These are phyloP conservation scores for Butorides virescens DNA, from an alignment of 2,113 vertebrate genomes.

Conservation along the genomic window DNA sequence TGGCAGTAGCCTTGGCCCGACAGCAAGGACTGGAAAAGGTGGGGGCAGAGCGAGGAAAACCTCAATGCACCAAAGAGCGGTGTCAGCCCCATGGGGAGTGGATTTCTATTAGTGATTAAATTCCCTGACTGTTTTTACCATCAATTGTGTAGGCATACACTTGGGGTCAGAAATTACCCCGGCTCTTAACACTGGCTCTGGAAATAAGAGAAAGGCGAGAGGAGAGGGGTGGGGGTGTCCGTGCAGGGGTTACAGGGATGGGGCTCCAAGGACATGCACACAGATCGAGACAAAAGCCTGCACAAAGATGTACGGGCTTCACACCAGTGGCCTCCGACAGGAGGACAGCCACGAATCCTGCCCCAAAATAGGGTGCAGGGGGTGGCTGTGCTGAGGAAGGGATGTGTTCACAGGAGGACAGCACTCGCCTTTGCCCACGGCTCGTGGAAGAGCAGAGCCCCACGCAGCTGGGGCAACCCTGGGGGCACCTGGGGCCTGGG, in stretches of 20 bases:
- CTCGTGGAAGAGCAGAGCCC: neutral
- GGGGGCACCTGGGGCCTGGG: neutral
- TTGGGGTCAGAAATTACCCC: neutral
- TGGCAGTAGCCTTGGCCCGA: neutral
- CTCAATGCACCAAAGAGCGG: neutral
- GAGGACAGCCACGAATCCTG: neutral
- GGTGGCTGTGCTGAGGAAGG: neutral
- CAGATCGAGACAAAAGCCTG: neutral
- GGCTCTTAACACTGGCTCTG: neutral
- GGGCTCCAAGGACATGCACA: neutral
- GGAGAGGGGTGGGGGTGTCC: neutral
- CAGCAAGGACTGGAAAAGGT: neutral
- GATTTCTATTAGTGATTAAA: neutral
- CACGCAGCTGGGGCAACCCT: neutral
- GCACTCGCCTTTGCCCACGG: fast-evolving
- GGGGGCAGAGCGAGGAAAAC: neutral
- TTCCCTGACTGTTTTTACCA: neutral
- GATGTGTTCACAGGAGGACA: neutral
- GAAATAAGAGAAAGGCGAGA: neutral
- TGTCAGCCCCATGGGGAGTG: neutral
- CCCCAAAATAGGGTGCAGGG: neutral
- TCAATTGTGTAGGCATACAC: neutral
- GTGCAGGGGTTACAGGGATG: neutral
- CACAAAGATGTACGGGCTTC: neutral
- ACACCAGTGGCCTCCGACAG: fast-evolving